Base-by-base conservation (phyloP, 2,113 vertebrate species). In the Xyliphius kryptos region DNA sequence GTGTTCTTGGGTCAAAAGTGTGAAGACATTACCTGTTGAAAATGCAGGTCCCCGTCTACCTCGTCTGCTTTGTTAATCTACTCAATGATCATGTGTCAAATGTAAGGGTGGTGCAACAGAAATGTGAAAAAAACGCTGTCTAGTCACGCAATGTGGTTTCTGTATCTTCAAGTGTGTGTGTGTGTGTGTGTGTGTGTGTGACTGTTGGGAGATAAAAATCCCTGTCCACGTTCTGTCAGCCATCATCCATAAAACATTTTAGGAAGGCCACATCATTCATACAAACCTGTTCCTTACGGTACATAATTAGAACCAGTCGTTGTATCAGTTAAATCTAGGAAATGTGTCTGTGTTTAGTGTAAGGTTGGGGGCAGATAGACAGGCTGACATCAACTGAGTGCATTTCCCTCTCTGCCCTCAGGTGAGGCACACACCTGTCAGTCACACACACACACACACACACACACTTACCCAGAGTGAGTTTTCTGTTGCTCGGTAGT, bases 391-490 rank as follows among this genome's bases (percentile, higher is more conserved):
- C 66, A 61, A 72, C 56, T 46, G 59, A 77, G 61, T 67, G 68
- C 51, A 57, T 76, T 76, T 74, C 67, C 40, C 9, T 62, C 71
- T 68, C 69, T 75, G 76, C 72, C 67, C 66, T 71, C 46, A 36
- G 58, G 67, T 68, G 50, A 77, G 61, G 67, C 61, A 69, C 62
- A 72, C 67, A 74, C 77, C 75, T 85, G 81, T 81, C 80, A 83
- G 20, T 66, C 61, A 56, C 20, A 53, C 43, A 3, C 48, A 65
- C 50, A 53, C 61, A 63, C 61, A 62, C 63, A 40, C 53, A 62
- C 49, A 52, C 56, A 61, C 56, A 54, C 12, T 20, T 60, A 63
- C n/a, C 67, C 53, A 56, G 26, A 61, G 22, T 50, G 58, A 69
- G 72, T 81, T 76, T 80, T 77, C 74, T 67, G 58, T 67, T 59